Conservation (phyloP, 2,797 vertebrate genomes). For the Bufotes viridis region DNA sequence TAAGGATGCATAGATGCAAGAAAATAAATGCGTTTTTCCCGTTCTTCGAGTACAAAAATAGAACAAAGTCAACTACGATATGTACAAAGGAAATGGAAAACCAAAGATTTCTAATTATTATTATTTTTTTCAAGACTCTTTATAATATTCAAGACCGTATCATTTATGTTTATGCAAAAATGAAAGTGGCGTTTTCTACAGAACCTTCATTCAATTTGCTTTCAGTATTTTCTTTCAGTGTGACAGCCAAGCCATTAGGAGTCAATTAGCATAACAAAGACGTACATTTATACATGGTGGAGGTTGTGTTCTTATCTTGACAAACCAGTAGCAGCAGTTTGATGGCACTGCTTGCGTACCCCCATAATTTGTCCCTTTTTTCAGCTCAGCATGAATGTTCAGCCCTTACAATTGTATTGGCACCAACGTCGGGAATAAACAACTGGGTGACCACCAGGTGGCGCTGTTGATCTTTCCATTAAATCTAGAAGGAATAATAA, state of each 20-base stretch:
- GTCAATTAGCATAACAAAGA: slow-evolving; percentile 64
- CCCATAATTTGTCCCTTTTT: slow-evolving; percentile 64
- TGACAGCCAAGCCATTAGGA: slow-evolving; percentile 64
- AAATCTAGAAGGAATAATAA: not conserved
- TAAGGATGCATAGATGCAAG: not conserved
- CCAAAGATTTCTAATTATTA: slow-evolving; percentile 49
- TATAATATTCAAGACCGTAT: slow-evolving; percentile 62
- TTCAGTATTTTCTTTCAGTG: slow-evolving; percentile 60
- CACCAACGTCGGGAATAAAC: slow-evolving; percentile 19
- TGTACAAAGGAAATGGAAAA: slow-evolving; percentile 8
- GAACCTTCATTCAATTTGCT: slow-evolving; percentile 67
- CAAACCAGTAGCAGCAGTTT: slow-evolving; percentile 41
- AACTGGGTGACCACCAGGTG: slow-evolving; percentile 72
- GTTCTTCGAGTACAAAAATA: slow-evolving; percentile 14
- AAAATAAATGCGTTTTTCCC: not conserved
- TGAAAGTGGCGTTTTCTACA: slow-evolving; percentile 65
- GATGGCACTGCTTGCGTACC: slow-evolving; percentile 19
- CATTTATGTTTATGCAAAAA: slow-evolving; percentile 66
- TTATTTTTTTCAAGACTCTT: slow-evolving; percentile 35
- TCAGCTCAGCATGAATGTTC: slow-evolving; percentile 49
- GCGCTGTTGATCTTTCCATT: slow-evolving; percentile 76
- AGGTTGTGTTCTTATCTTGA: slow-evolving; percentile 64
- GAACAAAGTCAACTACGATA: slow-evolving; percentile 16
- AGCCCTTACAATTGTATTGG: slow-evolving; percentile 50
- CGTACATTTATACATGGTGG: slow-evolving; percentile 48